Base-by-base conservation (phyloP, 2,113 vertebrate genomes). In the Petromus typicus region DNA sequence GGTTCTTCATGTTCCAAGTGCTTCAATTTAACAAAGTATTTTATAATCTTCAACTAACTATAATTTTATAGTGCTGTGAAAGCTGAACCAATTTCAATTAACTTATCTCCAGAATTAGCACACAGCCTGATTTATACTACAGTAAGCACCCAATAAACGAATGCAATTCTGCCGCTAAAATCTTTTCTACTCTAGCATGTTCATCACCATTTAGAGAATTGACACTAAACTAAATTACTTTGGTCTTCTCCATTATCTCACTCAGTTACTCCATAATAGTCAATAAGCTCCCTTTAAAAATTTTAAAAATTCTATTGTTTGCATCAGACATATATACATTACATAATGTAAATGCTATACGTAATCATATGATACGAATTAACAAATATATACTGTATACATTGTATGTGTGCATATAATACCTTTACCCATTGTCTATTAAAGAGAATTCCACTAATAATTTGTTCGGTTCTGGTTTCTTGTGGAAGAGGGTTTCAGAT, bases 91-190 rank as follows among this genome's bases (percentile, higher is more conserved):
- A 89, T 8, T 76, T 94, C n/a, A 75, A 89, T 56, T 76, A n/a
- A 91, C 34, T 59, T 93, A 78, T 17, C 84, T 51, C 37, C 48
- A 75, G 57, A 89, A 69, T 8, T 27, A 45, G 12, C 27, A 43
- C 23, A 45, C 6, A 92, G 59, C 43, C 66, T 67, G 54, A 87
- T 73, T 80, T 86, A 75, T 5, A 94, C 10, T 61, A 48, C 14
- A 48, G 43, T 48, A 54, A 94, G 54, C 43, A 89, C 45, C 91
- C 51, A 89, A 91, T 75, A 57, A 79, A 94, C 16, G 34, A 71
- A 84, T 69, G 48, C 83, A 94, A 84, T 59, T 94, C 32, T 56
- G 37, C 23, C 79, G 84, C 92, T 79, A 94, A 63, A 85, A 73
- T 66, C 48, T 80, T 80, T 57, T 25, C 10, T 57, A 25, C 34